Conservation (phyloP, 2,113 vertebrate species). For the Malurus cyaneus region DNA sequence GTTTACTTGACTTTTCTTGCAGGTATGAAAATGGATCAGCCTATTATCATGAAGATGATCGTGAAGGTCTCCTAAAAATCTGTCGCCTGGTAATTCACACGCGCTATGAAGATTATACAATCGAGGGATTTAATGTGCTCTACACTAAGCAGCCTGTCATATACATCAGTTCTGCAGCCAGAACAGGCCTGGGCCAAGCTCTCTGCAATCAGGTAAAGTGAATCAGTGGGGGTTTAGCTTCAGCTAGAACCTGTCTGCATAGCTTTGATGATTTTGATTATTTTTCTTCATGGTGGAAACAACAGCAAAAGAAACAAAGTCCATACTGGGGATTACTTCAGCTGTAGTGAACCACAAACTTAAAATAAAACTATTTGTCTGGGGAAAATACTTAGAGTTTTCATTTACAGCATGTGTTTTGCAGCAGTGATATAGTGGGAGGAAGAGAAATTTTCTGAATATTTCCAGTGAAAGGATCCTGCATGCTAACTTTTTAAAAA, state of each 20-base stretch:
- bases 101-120: slow-evolving; percentile 88
- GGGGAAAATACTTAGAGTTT: not conserved
- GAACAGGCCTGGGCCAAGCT: slow-evolving; percentile 89
- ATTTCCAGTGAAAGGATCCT: not conserved
- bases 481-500: not conserved
- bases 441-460: not conserved
- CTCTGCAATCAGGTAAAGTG: slow-evolving; percentile 90
- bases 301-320: not conserved
- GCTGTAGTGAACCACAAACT: not conserved
- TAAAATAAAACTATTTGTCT: not conserved
- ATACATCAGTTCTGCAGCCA: slow-evolving; percentile 90
- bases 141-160: slow-evolving; percentile 85
- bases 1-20: slow-evolving; percentile 12
- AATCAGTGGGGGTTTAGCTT: not conserved
- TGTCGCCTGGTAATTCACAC: slow-evolving; percentile 90
- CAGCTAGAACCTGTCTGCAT: not conserved
- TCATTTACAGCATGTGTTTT: not conserved
- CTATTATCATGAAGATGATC: slow-evolving; percentile 94
- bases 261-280: not conserved
- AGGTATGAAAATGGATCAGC: slow-evolving; percentile 97
- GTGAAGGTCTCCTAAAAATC: slow-evolving; percentile 90
- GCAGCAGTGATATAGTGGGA: not conserved
- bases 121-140: slow-evolving; percentile 86
- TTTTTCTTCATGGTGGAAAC: not conserved
- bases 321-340: not conserved